These are phyloP conservation scores for Heliconius himera DNA, from an alignment of 1,140 invertebrate genomes.

Conservation along the genomic window DNA sequence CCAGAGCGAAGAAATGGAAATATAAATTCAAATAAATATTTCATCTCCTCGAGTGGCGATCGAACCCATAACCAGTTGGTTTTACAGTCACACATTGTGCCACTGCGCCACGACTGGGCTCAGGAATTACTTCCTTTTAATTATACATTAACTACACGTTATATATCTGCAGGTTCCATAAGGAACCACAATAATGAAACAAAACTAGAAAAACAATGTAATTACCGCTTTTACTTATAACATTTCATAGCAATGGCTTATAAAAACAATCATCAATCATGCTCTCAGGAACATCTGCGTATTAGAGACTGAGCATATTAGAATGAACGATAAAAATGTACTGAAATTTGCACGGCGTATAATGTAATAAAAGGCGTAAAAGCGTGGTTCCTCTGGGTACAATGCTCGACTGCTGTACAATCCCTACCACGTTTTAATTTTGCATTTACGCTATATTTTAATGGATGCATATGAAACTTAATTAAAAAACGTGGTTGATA, in stretches of 20 bases:
- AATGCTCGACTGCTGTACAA: slow-evolving; percentile 1
- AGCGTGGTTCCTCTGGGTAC: background rate
- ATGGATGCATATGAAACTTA: slow-evolving; percentile 4
- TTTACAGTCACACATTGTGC: too few species aligned
- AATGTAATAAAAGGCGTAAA: slow-evolving; percentile 13
- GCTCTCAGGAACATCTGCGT: slow-evolving; percentile 10
- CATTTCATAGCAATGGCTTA: slow-evolving; percentile 11
- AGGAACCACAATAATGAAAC: background rate
- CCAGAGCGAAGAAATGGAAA: too few species aligned
- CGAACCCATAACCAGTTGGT: too few species aligned
- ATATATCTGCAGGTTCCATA: background rate
- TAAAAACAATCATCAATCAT: slow-evolving; percentile 15
- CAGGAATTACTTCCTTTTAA: too few species aligned
- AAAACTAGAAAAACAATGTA: background rate
- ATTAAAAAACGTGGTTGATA: background rate
- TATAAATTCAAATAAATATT: too few species aligned
- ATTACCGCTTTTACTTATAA: slow-evolving; percentile 4
- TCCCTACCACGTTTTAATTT: slow-evolving; percentile 2
- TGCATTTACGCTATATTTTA: slow-evolving; percentile 1
- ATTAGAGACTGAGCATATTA: slow-evolving; percentile 12
- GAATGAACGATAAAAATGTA: slow-evolving; percentile 10
- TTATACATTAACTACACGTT: background rate
- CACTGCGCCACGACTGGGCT: too few species aligned
- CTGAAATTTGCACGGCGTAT: slow-evolving; percentile 9
- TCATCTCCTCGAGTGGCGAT: too few species aligned